phyloP scores from a whole-genome alignment of 2,113 vertebrate genomes.

The Otocyon megalotis region DNA sequence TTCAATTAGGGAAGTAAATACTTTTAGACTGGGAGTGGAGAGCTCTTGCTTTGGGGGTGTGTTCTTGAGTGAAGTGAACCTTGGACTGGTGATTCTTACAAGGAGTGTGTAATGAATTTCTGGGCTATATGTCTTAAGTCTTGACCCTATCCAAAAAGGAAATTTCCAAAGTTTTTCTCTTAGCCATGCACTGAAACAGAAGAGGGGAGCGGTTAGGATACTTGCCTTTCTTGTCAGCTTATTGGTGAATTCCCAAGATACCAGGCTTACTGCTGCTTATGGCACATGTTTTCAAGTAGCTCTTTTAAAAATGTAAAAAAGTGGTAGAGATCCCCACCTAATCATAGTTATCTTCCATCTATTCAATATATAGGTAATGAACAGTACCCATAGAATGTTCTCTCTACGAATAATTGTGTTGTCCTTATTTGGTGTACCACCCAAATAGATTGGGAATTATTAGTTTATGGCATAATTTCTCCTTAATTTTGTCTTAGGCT shows the following conservation, averaged over 20 bases:
- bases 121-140: not conserved
- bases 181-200: constrained; percentile 6
- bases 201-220: not conserved
- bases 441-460: not conserved
- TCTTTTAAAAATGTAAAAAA: constrained; percentile 14
- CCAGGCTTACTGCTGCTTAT: not conserved
- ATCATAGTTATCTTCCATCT: not conserved
- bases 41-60: not conserved
- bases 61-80: not conserved
- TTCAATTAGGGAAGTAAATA: not conserved
- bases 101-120: not conserved
- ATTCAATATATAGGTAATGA: not conserved
- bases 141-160: not conserved
- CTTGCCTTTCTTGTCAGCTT: not conserved
- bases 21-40: not conserved
- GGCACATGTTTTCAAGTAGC: not conserved
- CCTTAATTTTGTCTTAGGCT: constrained; percentile 14
- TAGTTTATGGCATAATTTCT: not conserved
- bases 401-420: not conserved
- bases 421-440: not conserved
- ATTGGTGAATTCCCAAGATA: not conserved
- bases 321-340: not conserved
- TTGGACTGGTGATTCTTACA: not conserved
- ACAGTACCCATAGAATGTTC: not conserved
- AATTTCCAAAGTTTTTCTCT: not conserved